Evolutionary conservation across 2,888 invertebrate species (phyloP).

Genomic region (Cheilosia scutellata): DNA sequence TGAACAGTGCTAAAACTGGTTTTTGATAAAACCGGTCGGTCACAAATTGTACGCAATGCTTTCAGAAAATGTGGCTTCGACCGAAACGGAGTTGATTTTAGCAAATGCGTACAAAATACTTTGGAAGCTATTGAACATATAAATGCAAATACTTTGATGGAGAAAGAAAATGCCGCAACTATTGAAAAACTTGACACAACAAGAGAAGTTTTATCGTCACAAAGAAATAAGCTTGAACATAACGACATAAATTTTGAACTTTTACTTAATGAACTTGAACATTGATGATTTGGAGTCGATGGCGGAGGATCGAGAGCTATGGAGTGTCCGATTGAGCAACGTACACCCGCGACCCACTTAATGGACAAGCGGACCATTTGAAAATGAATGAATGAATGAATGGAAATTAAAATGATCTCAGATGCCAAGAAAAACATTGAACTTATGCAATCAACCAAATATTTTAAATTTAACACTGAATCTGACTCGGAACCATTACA

Average conservation of each 20-base stretch:
- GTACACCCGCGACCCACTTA: too few species aligned
- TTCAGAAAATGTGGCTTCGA: conserved; percentile 24
- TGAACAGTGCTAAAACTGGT: conserved; percentile 3
- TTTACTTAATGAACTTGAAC: too few species aligned
- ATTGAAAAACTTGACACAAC: conserved; percentile 13
- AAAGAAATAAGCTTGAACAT: conserved; percentile 9
- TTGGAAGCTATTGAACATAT: conserved; percentile 15
- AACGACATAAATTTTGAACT: conserved; percentile 11
- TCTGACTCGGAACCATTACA: too few species aligned
- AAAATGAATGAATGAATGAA: too few species aligned
- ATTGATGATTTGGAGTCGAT: too few species aligned
- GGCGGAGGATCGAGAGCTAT: too few species aligned
- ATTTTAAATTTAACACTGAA: too few species aligned
- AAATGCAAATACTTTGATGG: background rate
- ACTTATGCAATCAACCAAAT: background rate
- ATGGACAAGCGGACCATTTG: too few species aligned
- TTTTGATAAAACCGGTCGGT: conserved; percentile 3
- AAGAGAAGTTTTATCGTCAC: conserved; percentile 8
- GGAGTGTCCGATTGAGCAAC: too few species aligned
- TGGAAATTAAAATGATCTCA: conserved; percentile 11
- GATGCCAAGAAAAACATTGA: conserved; percentile 5
- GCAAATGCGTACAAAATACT: conserved; percentile 36
- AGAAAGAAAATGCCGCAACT: background rate
- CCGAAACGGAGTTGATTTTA: conserved; percentile 23
- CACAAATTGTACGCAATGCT: conserved; percentile 6